Evolutionary conservation across 2,888 invertebrate genomes (phyloP), one percentile per base, ranked within the genome.

Genomic region (Pardosa pseudoannulata): DNA sequence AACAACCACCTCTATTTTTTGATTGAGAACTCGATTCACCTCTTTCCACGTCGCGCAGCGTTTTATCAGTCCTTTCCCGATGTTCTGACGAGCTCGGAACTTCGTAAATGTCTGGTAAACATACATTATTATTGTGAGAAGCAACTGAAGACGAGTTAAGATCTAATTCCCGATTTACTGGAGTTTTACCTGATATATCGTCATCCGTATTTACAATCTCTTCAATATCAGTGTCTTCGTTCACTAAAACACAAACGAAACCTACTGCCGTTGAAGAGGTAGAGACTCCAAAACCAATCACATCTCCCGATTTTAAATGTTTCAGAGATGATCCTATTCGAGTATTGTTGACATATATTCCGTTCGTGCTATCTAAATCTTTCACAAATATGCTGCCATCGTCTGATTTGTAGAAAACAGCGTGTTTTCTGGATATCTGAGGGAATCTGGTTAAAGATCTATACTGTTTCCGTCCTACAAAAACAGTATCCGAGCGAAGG

Each of bases 291-390:
- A 79, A 28, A 7, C 79, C 79, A 32, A 79, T 79, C 1, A 31
- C 5, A 62, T 79, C 79, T n/a, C 41, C 64, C 32, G 19, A 27
- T 0, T 39, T 32, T n/a, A 72, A 72, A 31, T 7, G 9, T 71
- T 62, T n/a, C 6, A 41, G 72, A 27, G 29, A 39, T 28, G 39
- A 19, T 39, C 19, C 31, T n/a, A 87, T 76, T 39, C 31, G 23
- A 3, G 13, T 29, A 2, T 46, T 46, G 36, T 88, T 85, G 0
- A 85, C 73, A 56, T 16, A 88, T 3, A 80, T 39, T 13, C 85
- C 85, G 76, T 88, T 67, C 3, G 46, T 16, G 19, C 88, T 88
- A 0, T 64, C 27, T 36, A 88, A 31, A 41, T 85, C 85, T 67
- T 36, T 76, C 2, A 85, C 32, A 23, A 72, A 76, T 74, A 79